Percentiles rank a stretch among this genome's conserved stretches.
Evolutionary conservation across 1,140 invertebrate species (phyloP).

Genomic region (Bombyx mandarina): DNA sequence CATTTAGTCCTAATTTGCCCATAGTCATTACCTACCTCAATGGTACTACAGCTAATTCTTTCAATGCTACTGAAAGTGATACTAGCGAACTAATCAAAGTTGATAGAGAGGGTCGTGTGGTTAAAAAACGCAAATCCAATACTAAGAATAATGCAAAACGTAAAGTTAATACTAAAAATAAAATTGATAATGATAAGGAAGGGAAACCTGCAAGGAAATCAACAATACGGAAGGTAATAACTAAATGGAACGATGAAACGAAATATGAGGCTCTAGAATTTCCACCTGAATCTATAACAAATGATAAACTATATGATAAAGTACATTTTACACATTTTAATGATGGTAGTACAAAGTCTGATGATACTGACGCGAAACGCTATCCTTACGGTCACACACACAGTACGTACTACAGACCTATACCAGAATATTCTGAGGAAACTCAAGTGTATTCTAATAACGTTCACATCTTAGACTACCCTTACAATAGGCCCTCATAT

Average conservation of each 20-base stretch:
- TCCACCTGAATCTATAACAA: constrained; percentile 24
- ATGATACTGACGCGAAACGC: constrained; percentile 13
- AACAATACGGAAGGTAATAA: constrained; percentile 51
- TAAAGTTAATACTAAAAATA: no score
- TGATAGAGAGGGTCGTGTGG: constrained; percentile 15
- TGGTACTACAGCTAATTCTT: constrained; percentile 4
- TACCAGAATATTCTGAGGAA: constrained; percentile 34
- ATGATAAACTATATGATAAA: constrained; percentile 18
- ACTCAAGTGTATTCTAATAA: constrained; percentile 38
- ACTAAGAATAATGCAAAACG: constrained; percentile 2
- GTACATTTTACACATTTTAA: constrained; percentile 8
- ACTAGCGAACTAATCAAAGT: not conserved
- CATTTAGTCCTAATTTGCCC: constrained; percentile 21
- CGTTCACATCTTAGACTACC: constrained; percentile 32
- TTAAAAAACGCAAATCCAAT: constrained; percentile 7
- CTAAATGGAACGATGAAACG: constrained; percentile 54
- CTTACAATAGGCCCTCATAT: constrained; percentile 35
- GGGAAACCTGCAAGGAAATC: constrained; percentile 27
- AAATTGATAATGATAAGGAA: constrained; percentile 2
- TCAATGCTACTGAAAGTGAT: not conserved
- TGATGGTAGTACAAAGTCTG: constrained; percentile 11
- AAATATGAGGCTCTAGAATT: constrained; percentile 49
- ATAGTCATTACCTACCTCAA: constrained; percentile 15
- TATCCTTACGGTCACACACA: constrained; percentile 17
- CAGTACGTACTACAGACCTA: constrained; percentile 23